Percentiles rank a stretch among this genome's conserved stretches.
phyloP scores from a whole-genome alignment of 2,888 invertebrate genomes.

The Zonitis immaculata region DNA sequence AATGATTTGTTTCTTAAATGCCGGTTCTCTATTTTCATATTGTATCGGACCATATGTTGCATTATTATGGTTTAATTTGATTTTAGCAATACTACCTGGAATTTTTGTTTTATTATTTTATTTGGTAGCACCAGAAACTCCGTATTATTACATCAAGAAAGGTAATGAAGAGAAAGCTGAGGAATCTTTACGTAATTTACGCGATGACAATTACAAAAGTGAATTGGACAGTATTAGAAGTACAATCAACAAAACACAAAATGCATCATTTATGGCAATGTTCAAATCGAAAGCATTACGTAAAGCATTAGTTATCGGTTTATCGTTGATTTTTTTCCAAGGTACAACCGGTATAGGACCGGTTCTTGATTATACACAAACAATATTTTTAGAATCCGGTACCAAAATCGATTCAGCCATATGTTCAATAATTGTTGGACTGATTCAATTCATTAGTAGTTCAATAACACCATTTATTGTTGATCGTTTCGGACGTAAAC shows the following conservation, averaged over 20 bases:
- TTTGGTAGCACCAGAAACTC: constrained; percentile 75
- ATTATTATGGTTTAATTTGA: constrained; percentile 64
- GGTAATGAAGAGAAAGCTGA: too few relatives aligned
- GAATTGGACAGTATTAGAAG: constrained; percentile 62
- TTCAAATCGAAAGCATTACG: constrained; percentile 62
- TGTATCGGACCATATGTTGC: constrained; percentile 67
- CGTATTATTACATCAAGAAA: too few relatives aligned
- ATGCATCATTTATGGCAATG: constrained; percentile 46
- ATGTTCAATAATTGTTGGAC: constrained; percentile 75
- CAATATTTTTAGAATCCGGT: constrained; percentile 57
- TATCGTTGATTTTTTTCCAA: constrained; percentile 75
- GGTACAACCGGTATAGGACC: constrained; percentile 80
- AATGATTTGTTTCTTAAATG: constrained; percentile 67
- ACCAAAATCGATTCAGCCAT: constrained; percentile 52
- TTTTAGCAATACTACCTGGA: constrained; percentile 60
- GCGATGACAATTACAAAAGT: constrained; percentile 57
- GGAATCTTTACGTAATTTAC: too few relatives aligned
- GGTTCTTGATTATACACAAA: constrained; percentile 71
- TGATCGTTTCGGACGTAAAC: constrained; percentile 72
- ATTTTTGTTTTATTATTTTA: constrained; percentile 60
- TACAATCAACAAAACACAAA: constrained; percentile 46
- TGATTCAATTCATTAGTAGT: constrained; percentile 75
- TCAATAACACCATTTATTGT: constrained; percentile 68
- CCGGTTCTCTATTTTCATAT: constrained; percentile 68
- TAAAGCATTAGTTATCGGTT: constrained; percentile 69